Percentiles rank a stretch among this genome's conserved stretches.
Conservation (phyloP, 1,140 invertebrate genomes). For the Watersipora subatra region DNA sequence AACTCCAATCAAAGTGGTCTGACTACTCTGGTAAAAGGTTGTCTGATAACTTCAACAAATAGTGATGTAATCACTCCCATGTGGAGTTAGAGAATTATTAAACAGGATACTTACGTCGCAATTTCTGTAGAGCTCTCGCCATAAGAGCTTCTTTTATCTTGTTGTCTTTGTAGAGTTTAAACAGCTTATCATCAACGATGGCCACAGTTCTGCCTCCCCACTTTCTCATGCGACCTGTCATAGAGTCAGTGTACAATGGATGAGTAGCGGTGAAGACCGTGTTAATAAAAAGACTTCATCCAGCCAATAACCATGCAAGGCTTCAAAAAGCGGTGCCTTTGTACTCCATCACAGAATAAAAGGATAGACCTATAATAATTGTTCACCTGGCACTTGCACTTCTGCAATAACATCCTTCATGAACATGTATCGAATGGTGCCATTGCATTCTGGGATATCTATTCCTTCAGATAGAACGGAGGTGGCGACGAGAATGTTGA, state of each 20-base stretch:
- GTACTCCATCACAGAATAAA: too few species aligned
- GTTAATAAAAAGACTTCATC: too few species aligned
- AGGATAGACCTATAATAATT: too few species aligned
- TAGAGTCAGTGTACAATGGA: too few species aligned
- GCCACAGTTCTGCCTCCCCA: background rate
- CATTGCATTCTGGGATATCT: conserved; percentile 66
- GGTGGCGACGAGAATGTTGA: conserved; percentile 82
- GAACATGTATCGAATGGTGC: background rate
- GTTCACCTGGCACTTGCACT: background rate
- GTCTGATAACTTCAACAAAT: too few species aligned
- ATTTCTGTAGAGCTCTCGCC: background rate
- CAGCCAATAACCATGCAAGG: too few species aligned
- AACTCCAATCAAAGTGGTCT: too few species aligned
- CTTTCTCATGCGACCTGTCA: background rate
- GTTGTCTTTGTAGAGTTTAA: background rate
- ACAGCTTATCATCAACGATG: background rate
- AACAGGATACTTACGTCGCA: background rate
- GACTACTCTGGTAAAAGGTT: too few species aligned
- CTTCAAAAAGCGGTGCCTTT: too few species aligned
- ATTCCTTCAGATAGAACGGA: conserved; percentile 68
- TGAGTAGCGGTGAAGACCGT: too few species aligned
- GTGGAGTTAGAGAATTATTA: too few species aligned
- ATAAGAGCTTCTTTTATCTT: background rate
- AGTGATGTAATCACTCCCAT: too few species aligned
- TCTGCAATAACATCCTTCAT: background rate